These are phyloP conservation scores for Xenops minutus DNA, from an alignment of 2,797 vertebrate species.

Conservation along the genomic window DNA sequence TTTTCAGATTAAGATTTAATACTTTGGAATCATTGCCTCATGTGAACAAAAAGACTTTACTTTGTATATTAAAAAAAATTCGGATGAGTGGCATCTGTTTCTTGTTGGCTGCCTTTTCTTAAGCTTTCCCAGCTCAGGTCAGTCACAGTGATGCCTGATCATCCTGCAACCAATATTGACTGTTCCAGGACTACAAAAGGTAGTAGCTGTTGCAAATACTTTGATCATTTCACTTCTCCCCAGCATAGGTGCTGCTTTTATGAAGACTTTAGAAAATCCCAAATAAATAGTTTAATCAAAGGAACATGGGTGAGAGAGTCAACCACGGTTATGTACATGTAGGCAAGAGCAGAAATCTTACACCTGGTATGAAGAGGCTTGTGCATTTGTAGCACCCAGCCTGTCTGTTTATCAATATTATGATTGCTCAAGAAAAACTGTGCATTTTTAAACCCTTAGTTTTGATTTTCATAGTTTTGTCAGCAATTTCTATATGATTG, in stretches of 20 bases:
- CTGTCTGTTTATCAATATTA: conserved; percentile 47
- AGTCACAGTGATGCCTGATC: neutral
- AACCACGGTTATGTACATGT: neutral
- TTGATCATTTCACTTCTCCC: neutral
- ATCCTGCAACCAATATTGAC: neutral
- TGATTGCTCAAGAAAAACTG: neutral
- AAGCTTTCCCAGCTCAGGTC: neutral
- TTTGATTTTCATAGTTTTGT: conserved; percentile 34
- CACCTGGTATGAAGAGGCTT: neutral
- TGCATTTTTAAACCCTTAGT: neutral
- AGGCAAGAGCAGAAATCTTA: neutral
- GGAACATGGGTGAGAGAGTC: neutral
- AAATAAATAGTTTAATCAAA: neutral
- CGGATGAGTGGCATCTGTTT: neutral
- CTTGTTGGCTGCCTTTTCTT: neutral
- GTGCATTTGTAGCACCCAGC: neutral
- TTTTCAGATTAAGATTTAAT: neutral
- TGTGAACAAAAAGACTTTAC: neutral
- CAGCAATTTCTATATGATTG: conserved; percentile 22
- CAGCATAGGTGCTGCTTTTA: neutral
- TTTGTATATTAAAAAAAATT: neutral
- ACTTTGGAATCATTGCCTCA: neutral
- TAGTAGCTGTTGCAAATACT: neutral
- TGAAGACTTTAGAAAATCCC: neutral
- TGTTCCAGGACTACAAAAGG: neutral